Conservation (phyloP, 23 tunicate species). For the Diplosoma virens region DNA sequence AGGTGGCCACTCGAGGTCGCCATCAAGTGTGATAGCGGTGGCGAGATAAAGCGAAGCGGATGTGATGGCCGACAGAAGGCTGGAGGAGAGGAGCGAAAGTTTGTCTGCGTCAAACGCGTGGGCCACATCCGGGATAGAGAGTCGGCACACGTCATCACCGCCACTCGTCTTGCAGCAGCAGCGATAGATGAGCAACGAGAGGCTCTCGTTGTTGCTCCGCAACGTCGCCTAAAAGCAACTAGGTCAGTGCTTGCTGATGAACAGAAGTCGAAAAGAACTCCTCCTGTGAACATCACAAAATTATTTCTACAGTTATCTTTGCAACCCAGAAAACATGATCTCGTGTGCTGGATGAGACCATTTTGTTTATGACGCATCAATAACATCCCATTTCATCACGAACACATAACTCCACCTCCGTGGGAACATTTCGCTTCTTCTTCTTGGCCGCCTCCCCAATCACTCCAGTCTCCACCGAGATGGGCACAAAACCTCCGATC, state of each 20-base stretch:
- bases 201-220: slow-evolving; percentile 71
- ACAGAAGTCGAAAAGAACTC: too few relatives aligned
- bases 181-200: slow-evolving; percentile 63
- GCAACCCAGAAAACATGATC: too few relatives aligned
- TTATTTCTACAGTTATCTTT: too few relatives aligned
- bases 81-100: slow-evolving; percentile 29
- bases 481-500: slow-evolving; percentile 53
- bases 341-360: too few relatives aligned
- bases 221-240: slow-evolving; percentile 35
- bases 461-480: slow-evolving; percentile 69
- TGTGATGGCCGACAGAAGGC: slow-evolving; percentile 51
- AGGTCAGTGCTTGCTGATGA: background rate
- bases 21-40: slow-evolving; percentile 57
- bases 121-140: slow-evolving; percentile 52
- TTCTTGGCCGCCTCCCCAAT: slow-evolving; percentile 61
- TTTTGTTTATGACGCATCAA: too few relatives aligned
- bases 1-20: slow-evolving; percentile 74
- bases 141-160: slow-evolving; percentile 32
- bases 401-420: too few relatives aligned
- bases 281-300: too few relatives aligned
- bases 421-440: slow-evolving; percentile 70
- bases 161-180: slow-evolving; percentile 84
- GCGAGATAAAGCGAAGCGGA: slow-evolving; percentile 55
- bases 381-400: too few relatives aligned
- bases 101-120: slow-evolving; percentile 66